phyloP scores from a whole-genome alignment of 1,140 invertebrate species.

The Drosophila serrata region DNA sequence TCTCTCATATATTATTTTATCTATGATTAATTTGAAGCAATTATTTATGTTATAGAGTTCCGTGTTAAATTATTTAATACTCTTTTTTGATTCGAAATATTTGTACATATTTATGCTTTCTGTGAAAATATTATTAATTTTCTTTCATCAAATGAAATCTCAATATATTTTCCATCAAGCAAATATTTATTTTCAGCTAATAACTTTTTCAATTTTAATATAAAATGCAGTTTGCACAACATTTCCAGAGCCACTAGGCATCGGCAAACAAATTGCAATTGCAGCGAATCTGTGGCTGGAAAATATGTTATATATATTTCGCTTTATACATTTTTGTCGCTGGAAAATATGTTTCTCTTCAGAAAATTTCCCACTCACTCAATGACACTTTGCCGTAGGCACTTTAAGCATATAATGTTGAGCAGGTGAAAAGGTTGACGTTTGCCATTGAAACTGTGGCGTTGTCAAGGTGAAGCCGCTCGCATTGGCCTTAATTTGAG shows the following conservation, averaged over 20 bases:
- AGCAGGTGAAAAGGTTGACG: slow-evolving; percentile 46
- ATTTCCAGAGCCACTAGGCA: neutral
- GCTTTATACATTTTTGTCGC: slow-evolving; percentile 9
- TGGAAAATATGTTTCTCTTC: slow-evolving; percentile 54
- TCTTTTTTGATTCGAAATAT: neutral
- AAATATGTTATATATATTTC: slow-evolving; percentile 53
- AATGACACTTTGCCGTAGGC: slow-evolving; percentile 54
- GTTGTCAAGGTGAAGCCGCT: slow-evolving; percentile 52
- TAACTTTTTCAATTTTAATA: neutral
- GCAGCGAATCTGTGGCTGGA: slow-evolving; percentile 25
- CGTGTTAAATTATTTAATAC: neutral
- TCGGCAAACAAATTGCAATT: slow-evolving; percentile 1
- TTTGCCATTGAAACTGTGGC: slow-evolving; percentile 50
- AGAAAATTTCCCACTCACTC: slow-evolving; percentile 35
- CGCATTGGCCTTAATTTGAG: slow-evolving; percentile 14
- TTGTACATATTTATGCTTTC: neutral
- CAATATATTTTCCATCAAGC: neutral
- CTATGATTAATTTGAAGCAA: neutral
- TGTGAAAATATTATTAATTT: neutral
- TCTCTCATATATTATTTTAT: neutral
- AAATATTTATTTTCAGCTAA: neutral
- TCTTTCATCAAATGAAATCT: neutral
- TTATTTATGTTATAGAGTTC: neutral
- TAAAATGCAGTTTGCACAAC: neutral
- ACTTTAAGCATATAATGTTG: slow-evolving; percentile 44